Conservation (phyloP, 2,797 vertebrate species). For the Lophotriccus pileatus region DNA sequence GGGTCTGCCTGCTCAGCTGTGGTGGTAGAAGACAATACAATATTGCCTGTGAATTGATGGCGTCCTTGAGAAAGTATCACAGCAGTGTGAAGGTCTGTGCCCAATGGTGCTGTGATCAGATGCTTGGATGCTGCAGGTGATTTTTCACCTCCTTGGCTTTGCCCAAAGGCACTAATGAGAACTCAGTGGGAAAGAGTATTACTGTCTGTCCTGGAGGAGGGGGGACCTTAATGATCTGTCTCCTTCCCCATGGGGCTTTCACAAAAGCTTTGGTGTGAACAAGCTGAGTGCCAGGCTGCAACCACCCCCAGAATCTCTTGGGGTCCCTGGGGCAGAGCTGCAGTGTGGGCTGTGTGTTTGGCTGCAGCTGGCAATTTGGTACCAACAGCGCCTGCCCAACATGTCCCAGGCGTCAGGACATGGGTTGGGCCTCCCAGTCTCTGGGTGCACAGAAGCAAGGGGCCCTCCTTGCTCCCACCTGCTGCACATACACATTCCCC, state of each 20-base stretch:
- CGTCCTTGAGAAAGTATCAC: slow-evolving; percentile 1
- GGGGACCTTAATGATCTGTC: not conserved
- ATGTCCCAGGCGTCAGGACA: accelerated
- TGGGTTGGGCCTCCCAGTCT: accelerated
- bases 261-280: not conserved
- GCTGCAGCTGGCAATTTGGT: not conserved
- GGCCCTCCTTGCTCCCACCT: accelerated
- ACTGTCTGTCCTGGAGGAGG: not conserved
- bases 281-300: accelerated
- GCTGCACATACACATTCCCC: not conserved
- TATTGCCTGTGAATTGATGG: slow-evolving; percentile 39
- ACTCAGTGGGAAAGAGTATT: not conserved
- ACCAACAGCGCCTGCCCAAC: accelerated
- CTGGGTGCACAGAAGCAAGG: not conserved
- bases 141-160: slow-evolving; percentile 28
- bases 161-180: not conserved
- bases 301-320: not conserved
- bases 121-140: not conserved
- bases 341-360: not conserved
- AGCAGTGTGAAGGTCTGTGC: not conserved
- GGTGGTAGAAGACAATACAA: slow-evolving; percentile 4
- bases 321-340: not conserved
- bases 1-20: slow-evolving; percentile 43
- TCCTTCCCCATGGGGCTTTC: not conserved
- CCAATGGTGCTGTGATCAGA: not conserved